A percentile compares a stretch with the other conserved stretches of the same genome.
These are phyloP conservation scores for Thecocarcelia acutangulata DNA, from an alignment of 2,888 invertebrate species.

Conservation along the genomic window DNA sequence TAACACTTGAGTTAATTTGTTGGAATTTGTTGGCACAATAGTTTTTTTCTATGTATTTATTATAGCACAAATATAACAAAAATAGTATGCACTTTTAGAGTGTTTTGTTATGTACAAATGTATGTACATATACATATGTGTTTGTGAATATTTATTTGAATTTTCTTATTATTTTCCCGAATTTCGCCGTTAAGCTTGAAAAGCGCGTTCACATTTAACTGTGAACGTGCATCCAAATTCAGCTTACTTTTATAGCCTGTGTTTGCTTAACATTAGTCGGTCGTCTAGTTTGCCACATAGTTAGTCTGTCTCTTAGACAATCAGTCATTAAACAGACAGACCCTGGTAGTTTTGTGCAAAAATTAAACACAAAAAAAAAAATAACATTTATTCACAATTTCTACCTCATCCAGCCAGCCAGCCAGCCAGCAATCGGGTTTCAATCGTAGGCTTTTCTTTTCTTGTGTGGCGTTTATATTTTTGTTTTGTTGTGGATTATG, in stretches of 20 bases:
- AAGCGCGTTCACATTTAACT: conserved; percentile 65
- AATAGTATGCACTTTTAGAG: conserved; percentile 19
- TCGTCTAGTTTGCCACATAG: conserved; percentile 33
- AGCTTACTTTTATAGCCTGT: conserved; percentile 71
- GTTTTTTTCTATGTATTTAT: conserved; percentile 47
- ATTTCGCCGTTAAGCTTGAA: conserved; percentile 59
- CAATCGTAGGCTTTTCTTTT: conserved; percentile 55
- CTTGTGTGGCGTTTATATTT: conserved; percentile 47
- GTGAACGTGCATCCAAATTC: conserved; percentile 65
- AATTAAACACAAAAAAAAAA: conserved; percentile 33
- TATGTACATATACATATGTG: neutral
- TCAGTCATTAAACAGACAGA: conserved; percentile 27
- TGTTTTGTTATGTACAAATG: conserved; percentile 12
- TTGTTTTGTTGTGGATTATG: conserved; percentile 44
- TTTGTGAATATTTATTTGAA: conserved; percentile 26
- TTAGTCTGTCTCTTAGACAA: conserved; percentile 25
- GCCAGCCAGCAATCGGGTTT: conserved; percentile 55
- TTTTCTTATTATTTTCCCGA: conserved; percentile 55
- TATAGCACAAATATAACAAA: conserved; percentile 41
- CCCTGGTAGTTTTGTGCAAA: conserved; percentile 57
- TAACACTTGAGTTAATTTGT: conserved; percentile 50
- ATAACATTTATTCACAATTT: conserved; percentile 42
- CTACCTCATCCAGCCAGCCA: conserved; percentile 34
- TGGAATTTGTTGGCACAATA: conserved; percentile 35
- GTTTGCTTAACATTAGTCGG: conserved; percentile 56